Conservation (phyloP, 2,797 vertebrate genomes). For the Acrossocheilus fasciatus region DNA sequence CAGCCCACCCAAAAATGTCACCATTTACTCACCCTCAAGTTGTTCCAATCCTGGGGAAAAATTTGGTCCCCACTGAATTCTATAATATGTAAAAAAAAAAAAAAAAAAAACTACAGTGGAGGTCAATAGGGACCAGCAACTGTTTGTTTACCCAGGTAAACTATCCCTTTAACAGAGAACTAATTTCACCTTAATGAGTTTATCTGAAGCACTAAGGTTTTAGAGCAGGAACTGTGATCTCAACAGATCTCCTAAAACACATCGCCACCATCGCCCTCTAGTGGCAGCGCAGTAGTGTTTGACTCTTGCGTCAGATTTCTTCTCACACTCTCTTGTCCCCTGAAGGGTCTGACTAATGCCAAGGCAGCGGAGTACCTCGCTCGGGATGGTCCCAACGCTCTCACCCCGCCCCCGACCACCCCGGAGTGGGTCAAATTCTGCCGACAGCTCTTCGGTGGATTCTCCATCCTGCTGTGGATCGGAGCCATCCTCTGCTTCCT, state of each 20-base stretch:
- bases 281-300: background rate
- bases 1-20: too few relatives aligned
- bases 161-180: background rate
- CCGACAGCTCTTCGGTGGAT: slow-evolving; percentile 91
- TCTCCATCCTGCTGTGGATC: slow-evolving; percentile 87
- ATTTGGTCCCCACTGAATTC: background rate
- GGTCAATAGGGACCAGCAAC: background rate
- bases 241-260: background rate
- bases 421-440: slow-evolving; percentile 96
- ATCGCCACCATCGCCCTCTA: background rate
- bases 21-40: background rate
- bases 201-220: background rate
- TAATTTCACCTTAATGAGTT: background rate
- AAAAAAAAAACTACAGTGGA: background rate
- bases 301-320: background rate
- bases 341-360: slow-evolving; percentile 90
- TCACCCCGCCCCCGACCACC: slow-evolving; percentile 91
- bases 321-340: background rate
- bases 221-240: background rate
- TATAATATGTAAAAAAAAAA: background rate
- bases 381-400: slow-evolving; percentile 87
- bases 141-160: background rate
- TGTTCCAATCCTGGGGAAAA: background rate
- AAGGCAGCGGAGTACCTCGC: slow-evolving; percentile 89
- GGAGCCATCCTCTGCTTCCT: slow-evolving; percentile 87